These are phyloP conservation scores for Drosophila nigricruria DNA, from an alignment of 2,888 invertebrate genomes.

Conservation along the genomic window DNA sequence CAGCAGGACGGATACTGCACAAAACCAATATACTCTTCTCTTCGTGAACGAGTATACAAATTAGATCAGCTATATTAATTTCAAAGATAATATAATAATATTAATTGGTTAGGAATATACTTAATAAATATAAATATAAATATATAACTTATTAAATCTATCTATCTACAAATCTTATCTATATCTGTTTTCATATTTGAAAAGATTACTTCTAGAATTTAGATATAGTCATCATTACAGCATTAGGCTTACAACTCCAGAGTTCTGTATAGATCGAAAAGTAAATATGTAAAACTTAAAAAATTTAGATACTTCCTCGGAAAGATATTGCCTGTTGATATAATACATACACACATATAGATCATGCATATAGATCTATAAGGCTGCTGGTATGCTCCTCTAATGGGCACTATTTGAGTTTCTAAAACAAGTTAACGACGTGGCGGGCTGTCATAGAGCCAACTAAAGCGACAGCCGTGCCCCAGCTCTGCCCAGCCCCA, in stretches of 20 bases:
- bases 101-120: no score
- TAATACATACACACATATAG: no score
- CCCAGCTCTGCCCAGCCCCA: no score
- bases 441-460: constrained; percentile 10
- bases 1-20: not conserved
- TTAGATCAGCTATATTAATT: no score
- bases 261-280: not conserved
- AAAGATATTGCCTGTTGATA: not conserved
- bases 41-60: no score
- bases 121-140: no score
- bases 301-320: not conserved
- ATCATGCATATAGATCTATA: not conserved
- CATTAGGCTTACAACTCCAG: not conserved
- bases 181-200: no score
- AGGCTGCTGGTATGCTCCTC: not conserved
- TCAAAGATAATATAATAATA: no score
- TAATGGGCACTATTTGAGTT: constrained; percentile 16
- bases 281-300: not conserved
- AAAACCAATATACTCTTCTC: no score
- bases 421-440: constrained; percentile 4
- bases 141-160: no score
- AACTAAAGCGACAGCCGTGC: constrained; percentile 1
- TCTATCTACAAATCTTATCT: no score
- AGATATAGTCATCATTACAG: not conserved
- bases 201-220: not conserved